Conservation (phyloP, 2,888 invertebrate species). For the Steinernema carpocapsae region DNA sequence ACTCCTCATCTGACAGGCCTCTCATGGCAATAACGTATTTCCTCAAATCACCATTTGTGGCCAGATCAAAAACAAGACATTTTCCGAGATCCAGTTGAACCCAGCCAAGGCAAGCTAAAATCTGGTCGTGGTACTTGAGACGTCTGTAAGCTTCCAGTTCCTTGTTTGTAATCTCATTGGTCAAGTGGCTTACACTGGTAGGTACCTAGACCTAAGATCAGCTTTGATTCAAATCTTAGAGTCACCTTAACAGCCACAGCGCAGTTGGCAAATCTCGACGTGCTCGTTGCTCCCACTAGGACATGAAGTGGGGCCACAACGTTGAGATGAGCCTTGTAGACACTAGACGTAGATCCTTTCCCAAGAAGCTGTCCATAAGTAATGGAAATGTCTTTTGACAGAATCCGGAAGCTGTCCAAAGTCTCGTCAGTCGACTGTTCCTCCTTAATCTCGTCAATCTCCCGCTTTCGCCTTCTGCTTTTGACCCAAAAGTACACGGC, state of each 20-base stretch:
- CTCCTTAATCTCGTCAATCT: not conserved
- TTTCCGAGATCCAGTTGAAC: not conserved
- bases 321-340: constrained; percentile 32
- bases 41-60: constrained; percentile 9
- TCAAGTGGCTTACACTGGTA: not conserved
- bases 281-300: not conserved
- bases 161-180: not conserved
- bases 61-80: constrained; percentile 35
- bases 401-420: not conserved
- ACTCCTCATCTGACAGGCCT: constrained; percentile 15
- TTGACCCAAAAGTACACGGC: not conserved
- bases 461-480: not conserved
- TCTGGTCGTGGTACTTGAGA: constrained; percentile 8
- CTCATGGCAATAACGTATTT: constrained; percentile 11
- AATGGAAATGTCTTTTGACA: not conserved
- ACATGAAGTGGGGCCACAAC: constrained; percentile 17
- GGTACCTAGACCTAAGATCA: constrained; percentile 16
- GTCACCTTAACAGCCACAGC: constrained; percentile 34
- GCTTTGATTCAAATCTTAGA: too few species aligned
- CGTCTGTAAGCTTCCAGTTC: constrained; percentile 23
- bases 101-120: constrained; percentile 7
- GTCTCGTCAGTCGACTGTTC: not conserved
- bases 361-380: constrained; percentile 29
- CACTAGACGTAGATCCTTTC: constrained; percentile 26
- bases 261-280: constrained; percentile 21